Evolutionary conservation across 2,888 invertebrate genomes (phyloP).

Genomic region (Agonum fuliginosum): DNA sequence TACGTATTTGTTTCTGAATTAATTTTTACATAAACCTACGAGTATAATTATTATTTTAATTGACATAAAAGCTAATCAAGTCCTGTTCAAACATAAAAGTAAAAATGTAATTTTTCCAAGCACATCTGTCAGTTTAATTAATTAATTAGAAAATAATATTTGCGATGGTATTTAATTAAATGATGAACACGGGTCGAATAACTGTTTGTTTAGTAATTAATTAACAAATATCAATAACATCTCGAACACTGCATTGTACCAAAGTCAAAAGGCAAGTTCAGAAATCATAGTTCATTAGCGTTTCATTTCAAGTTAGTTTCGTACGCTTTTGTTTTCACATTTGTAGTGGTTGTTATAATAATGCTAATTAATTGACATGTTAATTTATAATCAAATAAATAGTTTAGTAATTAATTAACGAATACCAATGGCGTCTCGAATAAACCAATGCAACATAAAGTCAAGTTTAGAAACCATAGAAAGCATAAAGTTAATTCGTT

Average conservation of each 20-base stretch:
- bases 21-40: too few species aligned
- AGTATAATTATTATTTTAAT: too few species aligned
- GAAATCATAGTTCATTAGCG: background rate
- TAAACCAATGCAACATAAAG: background rate
- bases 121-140: constrained; percentile 24
- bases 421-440: constrained; percentile 5
- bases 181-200: constrained; percentile 17
- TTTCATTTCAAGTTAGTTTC: too few species aligned
- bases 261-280: background rate
- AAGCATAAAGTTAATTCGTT: background rate
- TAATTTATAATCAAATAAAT: too few species aligned
- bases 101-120: constrained; percentile 13
- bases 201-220: constrained; percentile 33
- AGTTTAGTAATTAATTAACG: constrained; percentile 35
- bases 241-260: too few species aligned
- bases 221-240: constrained; percentile 17
- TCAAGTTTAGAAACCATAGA: background rate
- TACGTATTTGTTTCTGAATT: too few species aligned
- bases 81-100: too few species aligned
- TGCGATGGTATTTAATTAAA: constrained; percentile 28
- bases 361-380: too few species aligned
- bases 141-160: constrained; percentile 22
- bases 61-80: constrained; percentile 13
- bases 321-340: too few species aligned
- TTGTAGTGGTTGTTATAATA: too few species aligned